Evolutionary conservation across 2,113 vertebrate species (phyloP).

Genomic region (Scortum barcoo): DNA sequence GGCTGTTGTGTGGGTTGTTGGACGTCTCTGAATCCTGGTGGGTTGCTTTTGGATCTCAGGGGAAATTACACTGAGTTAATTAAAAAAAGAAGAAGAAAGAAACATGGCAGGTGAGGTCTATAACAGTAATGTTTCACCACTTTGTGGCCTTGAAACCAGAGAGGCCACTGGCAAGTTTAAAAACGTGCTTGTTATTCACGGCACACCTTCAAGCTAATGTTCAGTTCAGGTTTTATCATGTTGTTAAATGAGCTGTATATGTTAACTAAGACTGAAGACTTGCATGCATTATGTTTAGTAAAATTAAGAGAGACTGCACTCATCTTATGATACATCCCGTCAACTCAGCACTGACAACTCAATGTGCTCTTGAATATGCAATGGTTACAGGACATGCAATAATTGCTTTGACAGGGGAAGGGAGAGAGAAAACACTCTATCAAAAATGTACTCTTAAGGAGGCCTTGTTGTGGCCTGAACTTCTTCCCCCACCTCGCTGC

Average conservation of each 20-base stretch:
- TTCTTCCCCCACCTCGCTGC: constrained; percentile 27
- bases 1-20: constrained; percentile 59
- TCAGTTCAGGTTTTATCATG: constrained; percentile 8
- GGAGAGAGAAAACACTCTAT: not conserved
- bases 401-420: not conserved
- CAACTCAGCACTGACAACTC: not conserved
- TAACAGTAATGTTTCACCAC: constrained; percentile 45
- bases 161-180: not conserved
- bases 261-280: not conserved
- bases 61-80: constrained; percentile 79
- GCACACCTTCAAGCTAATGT: not conserved
- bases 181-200: not conserved
- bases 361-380: not conserved
- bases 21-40: constrained; percentile 46
- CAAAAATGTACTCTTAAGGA: not conserved
- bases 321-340: constrained; percentile 14
- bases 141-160: constrained; percentile 35
- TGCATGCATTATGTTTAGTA: not conserved
- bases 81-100: constrained; percentile 45
- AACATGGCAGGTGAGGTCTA: constrained; percentile 30
- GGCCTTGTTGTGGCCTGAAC: constrained; percentile 16
- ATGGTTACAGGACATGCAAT: not conserved
- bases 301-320: constrained; percentile 13
- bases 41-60: constrained; percentile 59
- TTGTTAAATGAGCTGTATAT: not conserved